These are phyloP conservation scores for Anolis sagrei DNA, from an alignment of 2,113 vertebrate species.

Conservation along the genomic window DNA sequence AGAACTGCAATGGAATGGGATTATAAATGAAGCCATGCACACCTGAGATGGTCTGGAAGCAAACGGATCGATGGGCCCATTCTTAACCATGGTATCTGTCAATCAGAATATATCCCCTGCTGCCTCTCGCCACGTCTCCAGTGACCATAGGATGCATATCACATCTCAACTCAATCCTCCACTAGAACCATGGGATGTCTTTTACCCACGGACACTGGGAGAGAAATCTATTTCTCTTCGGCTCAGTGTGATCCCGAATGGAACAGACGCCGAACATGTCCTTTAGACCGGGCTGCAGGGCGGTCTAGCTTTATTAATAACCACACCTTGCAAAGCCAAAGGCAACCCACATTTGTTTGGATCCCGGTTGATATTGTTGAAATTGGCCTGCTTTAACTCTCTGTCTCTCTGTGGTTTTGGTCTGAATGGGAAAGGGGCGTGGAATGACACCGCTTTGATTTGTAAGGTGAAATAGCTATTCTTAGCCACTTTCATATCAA, in stretches of 20 bases:
- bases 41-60: not conserved
- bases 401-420: not conserved
- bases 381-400: conserved; percentile 59
- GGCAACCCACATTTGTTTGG: conserved; percentile 59
- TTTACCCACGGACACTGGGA: not conserved
- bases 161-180: not conserved
- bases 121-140: no score
- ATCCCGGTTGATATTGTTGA: conserved; percentile 59
- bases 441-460: conserved; percentile 63
- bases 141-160: not conserved
- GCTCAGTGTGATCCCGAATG: conserved; percentile 18
- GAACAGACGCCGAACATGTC: conserved; percentile 26
- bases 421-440: conserved; percentile 60
- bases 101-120: not conserved
- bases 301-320: conserved; percentile 57
- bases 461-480: conserved; percentile 64
- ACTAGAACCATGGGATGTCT: not conserved
- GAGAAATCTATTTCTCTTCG: not conserved
- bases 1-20: not conserved
- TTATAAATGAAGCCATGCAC: not conserved
- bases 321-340: conserved; percentile 58
- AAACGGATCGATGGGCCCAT: no score
- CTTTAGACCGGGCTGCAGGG: conserved; percentile 44
- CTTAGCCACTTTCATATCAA: conserved; percentile 48
- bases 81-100: not conserved